These are phyloP conservation scores for Pomacea maculata DNA, from an alignment of 1,140 invertebrate species.

Conservation along the genomic window DNA sequence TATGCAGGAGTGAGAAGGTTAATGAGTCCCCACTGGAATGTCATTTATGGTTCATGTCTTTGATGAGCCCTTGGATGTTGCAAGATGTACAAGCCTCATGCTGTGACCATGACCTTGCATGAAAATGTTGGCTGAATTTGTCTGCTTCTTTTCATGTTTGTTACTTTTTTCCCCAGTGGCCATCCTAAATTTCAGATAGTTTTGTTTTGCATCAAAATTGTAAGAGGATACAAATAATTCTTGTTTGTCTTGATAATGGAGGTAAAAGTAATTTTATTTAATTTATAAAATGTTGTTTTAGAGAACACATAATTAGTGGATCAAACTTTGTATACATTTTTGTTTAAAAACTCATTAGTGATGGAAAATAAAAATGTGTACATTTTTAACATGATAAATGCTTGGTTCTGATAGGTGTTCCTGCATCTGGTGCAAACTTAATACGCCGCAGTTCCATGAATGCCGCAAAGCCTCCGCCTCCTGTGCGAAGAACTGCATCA, in stretches of 20 bases:
- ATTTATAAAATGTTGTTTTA: no score
- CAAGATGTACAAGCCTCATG: not conserved
- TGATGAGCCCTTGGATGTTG: not conserved
- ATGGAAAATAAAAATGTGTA: no score
- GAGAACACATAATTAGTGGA: no score
- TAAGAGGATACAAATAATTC: not conserved
- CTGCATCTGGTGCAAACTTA: conserved; percentile 49
- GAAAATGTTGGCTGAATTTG: no score
- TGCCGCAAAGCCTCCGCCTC: conserved; percentile 80
- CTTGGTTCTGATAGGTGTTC: conserved; percentile 50
- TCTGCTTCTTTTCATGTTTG: no score
- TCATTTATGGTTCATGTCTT: not conserved
- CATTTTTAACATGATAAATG: not conserved
- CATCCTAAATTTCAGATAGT: no score
- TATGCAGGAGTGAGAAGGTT: not conserved
- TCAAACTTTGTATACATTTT: no score
- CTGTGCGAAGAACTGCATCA: conserved; percentile 84
- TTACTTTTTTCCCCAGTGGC: no score
- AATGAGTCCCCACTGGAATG: not conserved
- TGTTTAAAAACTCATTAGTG: no score
- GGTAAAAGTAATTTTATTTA: no score
- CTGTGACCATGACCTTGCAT: not conserved
- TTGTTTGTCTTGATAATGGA: not conserved
- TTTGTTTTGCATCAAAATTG: not conserved
- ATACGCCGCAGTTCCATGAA: conserved; percentile 73